Percentiles rank a stretch among this genome's conserved stretches.
Evolutionary conservation across 1,140 invertebrate species (phyloP).

Genomic region (Cherax quadricarinatus): DNA sequence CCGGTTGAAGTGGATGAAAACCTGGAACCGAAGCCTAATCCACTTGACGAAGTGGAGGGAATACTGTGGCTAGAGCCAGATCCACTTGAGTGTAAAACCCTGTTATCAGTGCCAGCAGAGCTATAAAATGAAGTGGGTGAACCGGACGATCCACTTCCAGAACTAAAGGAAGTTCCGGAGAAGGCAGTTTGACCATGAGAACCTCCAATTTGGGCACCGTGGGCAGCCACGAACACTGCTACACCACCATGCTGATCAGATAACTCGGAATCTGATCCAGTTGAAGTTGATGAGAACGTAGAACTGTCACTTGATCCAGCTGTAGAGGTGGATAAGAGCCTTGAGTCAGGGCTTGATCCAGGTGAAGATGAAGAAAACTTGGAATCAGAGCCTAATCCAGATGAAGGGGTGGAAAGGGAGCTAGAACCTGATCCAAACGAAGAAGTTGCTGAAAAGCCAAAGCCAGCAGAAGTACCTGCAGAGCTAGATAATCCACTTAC

Average conservation of each 20-base stretch:
- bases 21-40: not conserved
- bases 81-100: no score
- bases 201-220: not conserved
- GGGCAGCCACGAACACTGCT: constrained; percentile 16
- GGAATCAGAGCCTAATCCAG: not conserved
- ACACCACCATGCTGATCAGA: constrained; percentile 6
- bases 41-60: no score
- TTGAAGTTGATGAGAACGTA: not conserved
- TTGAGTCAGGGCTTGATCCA: not conserved
- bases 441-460: no score
- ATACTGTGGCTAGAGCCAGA: no score
- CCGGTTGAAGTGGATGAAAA: not conserved
- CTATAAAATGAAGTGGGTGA: not conserved
- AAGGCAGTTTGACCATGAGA: not conserved
- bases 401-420: not conserved
- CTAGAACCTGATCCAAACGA: no score
- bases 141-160: not conserved
- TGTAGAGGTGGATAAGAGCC: not conserved
- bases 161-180: not conserved
- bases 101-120: not conserved
- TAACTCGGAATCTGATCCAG: not conserved
- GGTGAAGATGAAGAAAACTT: not conserved
- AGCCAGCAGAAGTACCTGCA: no score
- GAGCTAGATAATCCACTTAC: no score
- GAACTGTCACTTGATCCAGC: not conserved